These are phyloP conservation scores for Leptarthrus brevirostris DNA, from an alignment of 2,888 invertebrate species.

Conservation along the genomic window DNA sequence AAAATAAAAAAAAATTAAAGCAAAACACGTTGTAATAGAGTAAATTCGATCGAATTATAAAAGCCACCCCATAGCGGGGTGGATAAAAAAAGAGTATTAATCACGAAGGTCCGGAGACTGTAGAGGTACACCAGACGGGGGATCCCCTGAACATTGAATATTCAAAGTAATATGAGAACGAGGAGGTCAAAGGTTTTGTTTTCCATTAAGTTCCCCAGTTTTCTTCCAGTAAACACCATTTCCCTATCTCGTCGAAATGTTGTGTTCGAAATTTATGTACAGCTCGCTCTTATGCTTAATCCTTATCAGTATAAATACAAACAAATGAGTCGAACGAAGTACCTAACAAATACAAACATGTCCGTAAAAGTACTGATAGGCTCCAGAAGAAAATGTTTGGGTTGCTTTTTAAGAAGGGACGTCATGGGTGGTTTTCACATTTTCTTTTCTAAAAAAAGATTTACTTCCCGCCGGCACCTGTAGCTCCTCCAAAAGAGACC, in stretches of 20 bases:
- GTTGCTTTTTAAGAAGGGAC: background rate
- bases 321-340: background rate
- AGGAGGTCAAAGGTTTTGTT: background rate
- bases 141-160: background rate
- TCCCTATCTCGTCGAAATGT: background rate
- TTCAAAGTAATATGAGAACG: background rate
- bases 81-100: background rate
- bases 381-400: background rate
- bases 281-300: background rate
- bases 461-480: conserved; percentile 49
- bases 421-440: conserved; percentile 16
- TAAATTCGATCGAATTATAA: background rate
- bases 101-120: background rate
- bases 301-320: background rate
- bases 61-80: background rate
- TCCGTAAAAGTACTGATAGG: background rate
- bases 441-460: conserved; percentile 46
- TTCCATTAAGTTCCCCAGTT: background rate
- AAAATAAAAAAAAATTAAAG: background rate
- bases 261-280: background rate
- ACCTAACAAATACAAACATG: background rate
- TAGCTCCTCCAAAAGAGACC: conserved; percentile 39
- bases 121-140: background rate
- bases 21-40: background rate
- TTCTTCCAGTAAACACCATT: background rate